These are phyloP conservation scores for Protodeltote pygarga DNA, from an alignment of 2,888 invertebrate species.

Conservation along the genomic window DNA sequence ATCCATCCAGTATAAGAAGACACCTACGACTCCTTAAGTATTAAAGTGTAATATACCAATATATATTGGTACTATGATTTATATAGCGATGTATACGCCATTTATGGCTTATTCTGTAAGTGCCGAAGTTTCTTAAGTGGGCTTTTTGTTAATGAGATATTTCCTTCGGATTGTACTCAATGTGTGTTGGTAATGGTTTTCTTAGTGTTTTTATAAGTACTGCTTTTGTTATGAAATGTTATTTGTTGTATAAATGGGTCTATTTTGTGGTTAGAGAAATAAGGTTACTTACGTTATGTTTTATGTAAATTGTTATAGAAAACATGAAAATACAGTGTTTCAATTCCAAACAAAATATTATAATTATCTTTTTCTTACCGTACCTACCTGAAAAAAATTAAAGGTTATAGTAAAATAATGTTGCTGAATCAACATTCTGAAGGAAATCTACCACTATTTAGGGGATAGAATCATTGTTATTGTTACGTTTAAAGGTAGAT, in stretches of 20 bases:
- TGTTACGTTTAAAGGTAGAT: too few relatives aligned
- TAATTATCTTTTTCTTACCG: too few relatives aligned
- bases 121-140: slow-evolving; percentile 46
- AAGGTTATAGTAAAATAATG: too few relatives aligned
- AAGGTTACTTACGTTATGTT: too few relatives aligned
- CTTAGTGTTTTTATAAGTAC: slow-evolving; percentile 20
- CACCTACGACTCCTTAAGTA: slow-evolving; percentile 9
- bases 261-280: too few relatives aligned
- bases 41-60: slow-evolving; percentile 32
- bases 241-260: slow-evolving; percentile 1
- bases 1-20: slow-evolving; percentile 34
- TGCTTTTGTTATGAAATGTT: slow-evolving; percentile 10
- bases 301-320: too few relatives aligned
- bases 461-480: too few relatives aligned
- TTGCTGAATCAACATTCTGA: too few relatives aligned
- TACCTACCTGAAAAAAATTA: too few relatives aligned
- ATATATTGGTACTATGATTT: slow-evolving; percentile 50
- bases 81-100: slow-evolving; percentile 46
- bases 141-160: slow-evolving; percentile 57
- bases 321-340: too few relatives aligned
- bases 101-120: slow-evolving; percentile 50
- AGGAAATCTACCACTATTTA: too few relatives aligned
- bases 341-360: neutral
- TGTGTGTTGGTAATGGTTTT: slow-evolving; percentile 34
- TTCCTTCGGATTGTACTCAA: slow-evolving; percentile 36